These are phyloP conservation scores for Lasius platythorax DNA, from an alignment of 2,888 invertebrate genomes.

Conservation along the genomic window DNA sequence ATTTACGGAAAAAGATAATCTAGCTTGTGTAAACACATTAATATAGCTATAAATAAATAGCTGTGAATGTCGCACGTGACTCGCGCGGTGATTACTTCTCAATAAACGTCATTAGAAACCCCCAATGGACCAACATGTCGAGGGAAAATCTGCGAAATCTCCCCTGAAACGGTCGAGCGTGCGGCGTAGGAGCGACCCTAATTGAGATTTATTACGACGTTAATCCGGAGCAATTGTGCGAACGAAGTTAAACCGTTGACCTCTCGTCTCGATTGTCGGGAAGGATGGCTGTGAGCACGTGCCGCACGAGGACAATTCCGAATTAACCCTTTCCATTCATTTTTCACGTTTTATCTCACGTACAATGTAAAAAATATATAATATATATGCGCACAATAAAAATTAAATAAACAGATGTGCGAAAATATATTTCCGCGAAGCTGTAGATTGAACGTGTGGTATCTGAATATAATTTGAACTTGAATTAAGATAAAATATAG, in stretches of 20 bases:
- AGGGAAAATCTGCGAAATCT: constrained; percentile 66
- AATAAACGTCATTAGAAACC: constrained; percentile 18
- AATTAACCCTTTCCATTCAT: constrained; percentile 45
- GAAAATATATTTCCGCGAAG: background rate
- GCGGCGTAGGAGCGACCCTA: constrained; percentile 71
- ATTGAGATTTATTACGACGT: constrained; percentile 83
- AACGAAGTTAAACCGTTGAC: constrained; percentile 84
- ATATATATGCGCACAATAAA: background rate
- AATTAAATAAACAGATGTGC: background rate
- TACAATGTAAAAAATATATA: background rate
- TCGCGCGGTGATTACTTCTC: constrained; percentile 36
- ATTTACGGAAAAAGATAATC: constrained; percentile 9
- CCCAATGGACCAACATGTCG: background rate
- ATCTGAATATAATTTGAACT: background rate
- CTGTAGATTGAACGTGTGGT: background rate
- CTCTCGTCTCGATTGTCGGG: constrained; percentile 73
- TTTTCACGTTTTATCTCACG: background rate
- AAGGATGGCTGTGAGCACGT: constrained; percentile 72
- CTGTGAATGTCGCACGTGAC: constrained; percentile 18
- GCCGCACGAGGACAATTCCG: constrained; percentile 62
- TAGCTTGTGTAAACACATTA: background rate
- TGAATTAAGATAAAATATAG: background rate
- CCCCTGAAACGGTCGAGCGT: constrained; percentile 36
- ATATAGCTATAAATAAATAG: background rate
- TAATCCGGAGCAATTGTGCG: constrained; percentile 82